Evolutionary conservation across 2,797 vertebrate genomes (phyloP), one percentile per base, ranked within the genome.

Genomic region (Carapus acus): DNA sequence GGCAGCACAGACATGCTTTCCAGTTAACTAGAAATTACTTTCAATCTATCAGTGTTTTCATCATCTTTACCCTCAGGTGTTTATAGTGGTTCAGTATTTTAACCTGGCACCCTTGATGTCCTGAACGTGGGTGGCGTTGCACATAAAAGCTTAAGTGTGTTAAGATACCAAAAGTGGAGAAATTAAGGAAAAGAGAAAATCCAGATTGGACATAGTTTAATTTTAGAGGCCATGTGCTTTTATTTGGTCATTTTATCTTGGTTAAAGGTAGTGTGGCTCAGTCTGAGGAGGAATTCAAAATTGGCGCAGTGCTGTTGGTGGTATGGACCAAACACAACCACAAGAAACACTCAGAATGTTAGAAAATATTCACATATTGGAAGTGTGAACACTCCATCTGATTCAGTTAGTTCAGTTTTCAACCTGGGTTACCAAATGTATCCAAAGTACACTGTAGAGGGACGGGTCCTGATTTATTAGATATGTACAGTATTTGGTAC

Each of bases 101-200:
- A 81, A 79, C 68, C 36, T 44, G 39, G 64, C 67, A 39, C 69
- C 19, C n/a, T 61, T 57, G 60, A 78, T 79, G 88, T 88, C 75
- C 87, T 87, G 82, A 83, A 78, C 73, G 62, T 80, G 86, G 87
- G 86, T 83, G 87, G 86, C 65, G 65, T 73, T 55, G 63, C 83
- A 52, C 60, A 85, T 87, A 83, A 88, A 89, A 83, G 61, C 63
- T 44, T 61, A 58, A 71, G 74, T 74, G 57, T 71, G 67, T 76
- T 78, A 70, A 72, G n/a, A n/a, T n/a, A n/a, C n/a, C n/a, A n/a
- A 80, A 74, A 49, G 14, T 7, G n/a, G n/a, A n/a, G n/a, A n/a
- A n/a, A n/a, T n/a, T 33, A 27, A 27, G 69, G 69, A 64, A 50
- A 68, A 12, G 69, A 76, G 68, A 79, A 78, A 60, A 56, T 42